Evolutionary conservation across 2,113 vertebrate genomes (phyloP), one percentile per base, ranked within the genome.

Genomic region (Gobiocypris rarus): DNA sequence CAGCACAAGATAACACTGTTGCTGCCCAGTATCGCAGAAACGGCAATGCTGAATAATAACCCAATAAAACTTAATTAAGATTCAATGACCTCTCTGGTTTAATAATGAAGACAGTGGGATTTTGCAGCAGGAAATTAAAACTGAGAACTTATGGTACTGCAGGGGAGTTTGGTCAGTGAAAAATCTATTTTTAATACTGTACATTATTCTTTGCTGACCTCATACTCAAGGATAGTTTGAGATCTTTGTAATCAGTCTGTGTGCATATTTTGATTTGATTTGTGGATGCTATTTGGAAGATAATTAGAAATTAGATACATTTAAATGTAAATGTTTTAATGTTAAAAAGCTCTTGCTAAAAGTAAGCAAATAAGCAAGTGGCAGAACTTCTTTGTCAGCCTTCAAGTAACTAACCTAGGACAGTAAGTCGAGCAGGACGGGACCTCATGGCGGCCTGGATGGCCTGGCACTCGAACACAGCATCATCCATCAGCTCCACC

Each of bases 391-490:
- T 38, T 41, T 3, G 4, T 54, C 28, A 17, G 41, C 9, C 5
- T 15, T 8, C 24, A 17, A 6, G 6, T 48, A 31, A 91, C 97
- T 96, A 89, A 99, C 98, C 97, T 0, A 99, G 95, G 26, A 99
- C 98, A 0, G 98, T 98, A 87, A 99, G 96, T 24, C 97, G 95
- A 17, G 98, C 98, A 0, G 97, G 96, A 71, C 97, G 90, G 80
- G 98, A 99, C 77, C 98, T 95, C 92, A 98, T 97, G 89, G 97
- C 98, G 0, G 96, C 97, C 81, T 99, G 97, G 88, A 99, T 98
- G 77, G 98, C 98, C 92, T 99, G 98, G 83, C 98, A 99, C 90
- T 99, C 98, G 0, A 99, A 99, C 80, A 97, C 93, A 0, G 98
- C 97, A 0, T 99, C 98, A 26, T 99, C 98, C 85, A 96, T 96